Base-by-base conservation (phyloP, 1,140 invertebrate species). In the Globodera ellingtonae region DNA sequence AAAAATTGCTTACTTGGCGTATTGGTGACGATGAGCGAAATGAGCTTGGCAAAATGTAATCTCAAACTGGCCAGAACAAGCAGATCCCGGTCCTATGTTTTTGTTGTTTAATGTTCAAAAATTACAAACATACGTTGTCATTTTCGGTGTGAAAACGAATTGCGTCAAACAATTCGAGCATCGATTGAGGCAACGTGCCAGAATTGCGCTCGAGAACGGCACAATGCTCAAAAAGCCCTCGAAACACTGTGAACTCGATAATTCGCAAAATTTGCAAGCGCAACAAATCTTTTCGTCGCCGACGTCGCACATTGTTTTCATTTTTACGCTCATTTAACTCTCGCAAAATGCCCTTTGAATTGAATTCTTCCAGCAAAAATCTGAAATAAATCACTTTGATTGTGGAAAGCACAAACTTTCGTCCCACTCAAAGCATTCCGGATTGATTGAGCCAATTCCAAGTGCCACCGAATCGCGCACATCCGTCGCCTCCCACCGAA, bases 261-360 rank as follows among this genome's bases (percentile, higher is more conserved):
- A 88, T 71, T 86, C 94, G 93, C 67, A 96, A 94, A 70, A 99
- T 67, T 79, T 89, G 87, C 10, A 89, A 67, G 15, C 97, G 91
- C n/a, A 99, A 90, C 18, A 95, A 93, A 90, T 99, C 97, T 80
- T 95, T 92, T 74, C 96, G 92, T 48, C 90, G 88, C 78, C 95
- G 91, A 35, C 96, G 90, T 65, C 96, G 91, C 56, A 95, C 91
- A 92, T 98, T 94, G 87, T 97, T 98, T 90, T 99, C 97, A 90
- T 97, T 94, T 89, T 98, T 98, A 46, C 95, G 92, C 90, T 99
- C 97, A n/a, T 97, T 94, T 1, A 96, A 95, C 90, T 99, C 97
- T 48, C 96, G 93, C 73, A 99, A 75, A 50, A 89, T 81, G 59
- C 83, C 93, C 81, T 94, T 94, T 4, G 93, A 92, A 10, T 95